Evolutionary conservation across 2,113 vertebrate species (phyloP).

Genomic region (Nibea coibor): DNA sequence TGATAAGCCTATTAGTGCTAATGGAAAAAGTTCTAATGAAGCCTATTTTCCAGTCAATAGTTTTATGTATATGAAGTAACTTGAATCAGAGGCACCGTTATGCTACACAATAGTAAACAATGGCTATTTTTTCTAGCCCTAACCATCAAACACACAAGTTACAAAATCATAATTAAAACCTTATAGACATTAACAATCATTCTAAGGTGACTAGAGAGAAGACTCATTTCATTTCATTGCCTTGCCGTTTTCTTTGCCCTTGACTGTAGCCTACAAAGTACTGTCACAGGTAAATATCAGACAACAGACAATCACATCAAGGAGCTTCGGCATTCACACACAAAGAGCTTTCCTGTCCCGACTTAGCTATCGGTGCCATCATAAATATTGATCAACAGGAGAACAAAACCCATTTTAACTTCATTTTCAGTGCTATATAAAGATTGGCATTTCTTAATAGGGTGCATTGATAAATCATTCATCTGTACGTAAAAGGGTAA

Average conservation of each 20-base stretch:
- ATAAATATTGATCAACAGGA: slow-evolving; percentile 79
- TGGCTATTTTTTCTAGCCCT: not conserved
- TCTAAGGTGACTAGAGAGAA: not conserved
- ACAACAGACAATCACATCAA: slow-evolving; percentile 53
- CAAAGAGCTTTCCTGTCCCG: slow-evolving; percentile 53
- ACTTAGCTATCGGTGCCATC: slow-evolving; percentile 44
- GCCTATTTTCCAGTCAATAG: not conserved
- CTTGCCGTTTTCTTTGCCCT: slow-evolving; percentile 48
- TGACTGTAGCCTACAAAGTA: slow-evolving; percentile 32
- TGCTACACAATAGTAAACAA: not conserved
- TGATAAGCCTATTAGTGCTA: not conserved
- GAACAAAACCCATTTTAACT: slow-evolving; percentile 76
- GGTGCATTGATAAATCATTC: slow-evolving; percentile 87
- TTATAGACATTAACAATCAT: not conserved
- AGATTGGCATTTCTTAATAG: slow-evolving; percentile 85
- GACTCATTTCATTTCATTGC: slow-evolving; percentile 2
- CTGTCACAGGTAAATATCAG: slow-evolving; percentile 52
- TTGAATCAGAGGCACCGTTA: not conserved
- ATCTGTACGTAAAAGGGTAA: slow-evolving; percentile 80
- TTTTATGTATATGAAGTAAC: not conserved
- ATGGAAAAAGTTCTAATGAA: not conserved
- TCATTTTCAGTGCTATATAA: slow-evolving; percentile 74
- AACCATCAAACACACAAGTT: not conserved
- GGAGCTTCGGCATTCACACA: slow-evolving; percentile 53
- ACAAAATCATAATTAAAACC: not conserved